A percentile compares a stretch with the other conserved stretches of the same genome.
Evolutionary conservation across 1,140 invertebrate genomes (phyloP).

Genomic region (Macrotrachela quadricornifera): DNA sequence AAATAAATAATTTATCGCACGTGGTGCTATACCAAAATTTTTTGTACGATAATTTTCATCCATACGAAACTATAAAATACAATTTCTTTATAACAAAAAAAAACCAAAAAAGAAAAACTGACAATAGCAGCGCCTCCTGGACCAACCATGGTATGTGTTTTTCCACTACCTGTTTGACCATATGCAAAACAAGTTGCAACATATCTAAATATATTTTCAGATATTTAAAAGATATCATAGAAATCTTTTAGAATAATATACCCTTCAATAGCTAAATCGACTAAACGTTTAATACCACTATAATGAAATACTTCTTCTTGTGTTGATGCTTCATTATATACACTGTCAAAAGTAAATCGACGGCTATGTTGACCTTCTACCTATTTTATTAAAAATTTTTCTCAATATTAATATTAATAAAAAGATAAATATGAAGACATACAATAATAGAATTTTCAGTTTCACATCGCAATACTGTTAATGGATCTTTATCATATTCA

Average conservation of each 20-base stretch:
- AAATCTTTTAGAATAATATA: slow-evolving; percentile 9
- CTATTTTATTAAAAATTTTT: too few relatives aligned
- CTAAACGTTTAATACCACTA: slow-evolving; percentile 25
- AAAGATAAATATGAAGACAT: too few relatives aligned
- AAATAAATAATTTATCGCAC: slow-evolving; percentile 25
- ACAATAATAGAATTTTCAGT: too few relatives aligned
- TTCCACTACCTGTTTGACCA: slow-evolving; percentile 11
- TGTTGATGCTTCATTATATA: slow-evolving; percentile 21
- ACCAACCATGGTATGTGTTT: slow-evolving; percentile 10
- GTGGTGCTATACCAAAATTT: slow-evolving; percentile 21
- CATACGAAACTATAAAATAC: neutral
- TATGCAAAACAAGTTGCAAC: slow-evolving; percentile 11
- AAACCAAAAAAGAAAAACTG: too few relatives aligned
- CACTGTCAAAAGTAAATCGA: slow-evolving; percentile 16
- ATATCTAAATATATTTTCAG: slow-evolving; percentile 5
- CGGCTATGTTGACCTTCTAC: neutral
- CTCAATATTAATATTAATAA: too few relatives aligned
- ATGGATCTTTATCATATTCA: neutral
- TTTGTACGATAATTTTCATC: neutral
- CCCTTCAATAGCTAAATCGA: slow-evolving; percentile 27
- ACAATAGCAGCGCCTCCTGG: slow-evolving; percentile 13
- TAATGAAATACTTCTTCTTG: slow-evolving; percentile 28
- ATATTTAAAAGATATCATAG: neutral
- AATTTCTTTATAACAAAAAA: neutral
- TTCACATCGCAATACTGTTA: neutral